Evolutionary conservation across 2,113 vertebrate species (phyloP).

Genomic region (Vulpes lagopus): DNA sequence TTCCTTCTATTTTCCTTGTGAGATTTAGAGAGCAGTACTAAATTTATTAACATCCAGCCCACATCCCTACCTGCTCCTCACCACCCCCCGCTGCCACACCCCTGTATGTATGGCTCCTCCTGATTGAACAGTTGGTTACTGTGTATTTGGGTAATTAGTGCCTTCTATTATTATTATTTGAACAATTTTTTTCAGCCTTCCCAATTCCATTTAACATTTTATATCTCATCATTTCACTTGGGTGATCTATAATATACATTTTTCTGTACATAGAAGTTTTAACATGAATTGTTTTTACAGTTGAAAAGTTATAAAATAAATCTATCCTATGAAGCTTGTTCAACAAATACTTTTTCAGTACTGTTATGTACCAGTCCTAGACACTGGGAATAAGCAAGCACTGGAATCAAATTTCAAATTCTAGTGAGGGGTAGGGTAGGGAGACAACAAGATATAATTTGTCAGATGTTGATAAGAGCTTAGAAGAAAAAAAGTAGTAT

Average conservation of each 20-base stretch:
- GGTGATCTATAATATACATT: not conserved
- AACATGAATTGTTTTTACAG: slow-evolving; percentile 37
- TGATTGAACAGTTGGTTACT: not conserved
- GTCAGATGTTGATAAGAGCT: not conserved
- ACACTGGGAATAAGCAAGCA: not conserved
- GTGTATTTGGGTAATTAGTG: slow-evolving; percentile 28
- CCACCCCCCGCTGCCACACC: accelerated
- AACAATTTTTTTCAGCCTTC: not conserved
- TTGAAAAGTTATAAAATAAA: not conserved
- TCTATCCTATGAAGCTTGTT: not conserved
- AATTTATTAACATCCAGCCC: not conserved
- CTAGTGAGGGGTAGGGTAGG: not conserved
- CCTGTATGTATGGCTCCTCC: not conserved
- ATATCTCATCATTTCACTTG: not conserved
- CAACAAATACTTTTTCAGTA: not conserved
- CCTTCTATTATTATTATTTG: slow-evolving; percentile 12
- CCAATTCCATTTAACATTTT: slow-evolving; percentile 2
- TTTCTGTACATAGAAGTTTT: slow-evolving; percentile 34
- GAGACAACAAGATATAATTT: slow-evolving; percentile 1
- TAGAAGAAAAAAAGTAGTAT: not conserved
- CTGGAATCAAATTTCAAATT: not conserved
- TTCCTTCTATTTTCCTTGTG: not conserved
- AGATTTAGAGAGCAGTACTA: not conserved
- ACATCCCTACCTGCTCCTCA: accelerated
- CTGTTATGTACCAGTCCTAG: not conserved